Percentiles rank a stretch among this genome's conserved stretches.
Evolutionary conservation across 2,113 vertebrate species (phyloP).

Genomic region (Lophotis ruficrista): DNA sequence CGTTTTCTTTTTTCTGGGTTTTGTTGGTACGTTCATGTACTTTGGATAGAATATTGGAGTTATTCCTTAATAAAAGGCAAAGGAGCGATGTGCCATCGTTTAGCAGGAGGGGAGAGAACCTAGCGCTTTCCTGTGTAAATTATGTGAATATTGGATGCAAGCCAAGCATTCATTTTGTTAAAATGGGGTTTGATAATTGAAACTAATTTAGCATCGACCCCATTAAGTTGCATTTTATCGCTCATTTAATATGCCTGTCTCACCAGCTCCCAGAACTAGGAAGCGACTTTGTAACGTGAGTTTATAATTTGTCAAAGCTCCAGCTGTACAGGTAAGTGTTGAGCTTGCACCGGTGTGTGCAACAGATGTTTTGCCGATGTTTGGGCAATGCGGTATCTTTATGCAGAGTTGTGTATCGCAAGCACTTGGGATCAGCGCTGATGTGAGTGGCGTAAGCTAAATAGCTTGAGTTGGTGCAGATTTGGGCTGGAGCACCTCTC

Average conservation of each 20-base stretch:
- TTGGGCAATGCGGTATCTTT: accelerated
- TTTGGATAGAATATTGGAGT: neutral
- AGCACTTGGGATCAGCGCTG: neutral
- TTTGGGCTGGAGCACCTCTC: neutral
- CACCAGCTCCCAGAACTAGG: neutral
- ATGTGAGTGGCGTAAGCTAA: neutral
- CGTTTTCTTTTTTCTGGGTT: neutral
- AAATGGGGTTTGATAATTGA: constrained; percentile 63
- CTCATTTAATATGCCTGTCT: constrained; percentile 27
- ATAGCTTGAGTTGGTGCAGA: neutral
- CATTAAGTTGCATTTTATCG: constrained; percentile 65
- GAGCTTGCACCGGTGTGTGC: neutral
- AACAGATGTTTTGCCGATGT: neutral
- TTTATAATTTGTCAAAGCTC: neutral
- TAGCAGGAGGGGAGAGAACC: neutral
- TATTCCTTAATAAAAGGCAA: neutral
- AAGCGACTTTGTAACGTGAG: neutral
- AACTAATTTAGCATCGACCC: constrained; percentile 36
- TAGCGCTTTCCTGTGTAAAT: neutral
- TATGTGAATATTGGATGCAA: neutral
- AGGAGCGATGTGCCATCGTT: neutral
- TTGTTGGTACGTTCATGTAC: accelerated
- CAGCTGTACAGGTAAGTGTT: neutral
- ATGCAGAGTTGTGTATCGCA: neutral
- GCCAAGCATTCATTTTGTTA: constrained; percentile 45